A percentile compares a stretch with the other conserved stretches of the same genome.
phyloP scores from a whole-genome alignment of 1,140 invertebrate species.

The Trichonephila inaurata region DNA sequence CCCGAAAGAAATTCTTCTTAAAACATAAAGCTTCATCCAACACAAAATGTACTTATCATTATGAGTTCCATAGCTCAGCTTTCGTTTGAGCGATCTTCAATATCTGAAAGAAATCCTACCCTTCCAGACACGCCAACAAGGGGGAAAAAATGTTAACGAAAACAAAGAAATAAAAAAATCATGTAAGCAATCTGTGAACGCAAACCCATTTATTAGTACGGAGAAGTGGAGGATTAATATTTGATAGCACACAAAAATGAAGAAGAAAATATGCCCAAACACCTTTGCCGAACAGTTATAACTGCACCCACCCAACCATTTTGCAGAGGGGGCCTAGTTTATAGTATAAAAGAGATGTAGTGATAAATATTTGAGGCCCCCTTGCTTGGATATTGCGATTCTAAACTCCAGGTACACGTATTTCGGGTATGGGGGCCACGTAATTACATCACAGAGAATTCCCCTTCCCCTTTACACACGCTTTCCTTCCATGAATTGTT shows the following conservation, averaged over 20 bases:
- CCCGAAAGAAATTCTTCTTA: not conserved
- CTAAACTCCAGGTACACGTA: conserved; percentile 74
- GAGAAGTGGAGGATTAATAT: conserved; percentile 72
- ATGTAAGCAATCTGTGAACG: conserved; percentile 73
- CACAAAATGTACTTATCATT: not conserved
- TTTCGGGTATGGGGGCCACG: conserved; percentile 40
- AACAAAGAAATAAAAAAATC: conserved; percentile 68
- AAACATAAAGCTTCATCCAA: not conserved
- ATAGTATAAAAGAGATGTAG: conserved; percentile 75
- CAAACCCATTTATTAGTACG: conserved; percentile 74
- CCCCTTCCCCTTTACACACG: conserved; percentile 32
- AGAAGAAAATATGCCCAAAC: conserved; percentile 72
- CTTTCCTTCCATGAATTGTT: conserved; percentile 71
- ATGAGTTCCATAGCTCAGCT: conserved; percentile 22
- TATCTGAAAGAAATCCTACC: conserved; percentile 2
- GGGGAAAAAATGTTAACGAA: conserved; percentile 39
- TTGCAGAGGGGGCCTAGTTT: conserved; percentile 58
- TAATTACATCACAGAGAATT: conserved; percentile 69
- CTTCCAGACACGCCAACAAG: not conserved
- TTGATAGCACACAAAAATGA: conserved; percentile 72
- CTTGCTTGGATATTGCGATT: conserved; percentile 70
- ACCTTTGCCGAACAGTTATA: conserved; percentile 65
- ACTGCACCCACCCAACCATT: conserved; percentile 53
- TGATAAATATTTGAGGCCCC: conserved; percentile 73
- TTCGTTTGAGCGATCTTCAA: conserved; percentile 28